Conservation (phyloP, 2,797 vertebrate genomes). For the Syngnathus acus region DNA sequence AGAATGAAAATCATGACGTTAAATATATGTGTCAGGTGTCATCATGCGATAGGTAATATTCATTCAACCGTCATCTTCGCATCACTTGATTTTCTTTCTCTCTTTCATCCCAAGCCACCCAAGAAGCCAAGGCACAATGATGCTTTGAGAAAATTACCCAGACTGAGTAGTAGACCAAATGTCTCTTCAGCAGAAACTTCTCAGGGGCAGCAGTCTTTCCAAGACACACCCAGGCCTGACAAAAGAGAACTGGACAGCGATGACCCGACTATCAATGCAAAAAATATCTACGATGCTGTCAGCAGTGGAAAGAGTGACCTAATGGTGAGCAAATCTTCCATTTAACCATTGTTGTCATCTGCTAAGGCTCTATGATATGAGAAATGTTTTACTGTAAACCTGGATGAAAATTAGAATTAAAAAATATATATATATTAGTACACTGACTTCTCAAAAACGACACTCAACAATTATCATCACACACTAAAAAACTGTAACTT, state of each 20-base stretch:
- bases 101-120: slow-evolving; percentile 57
- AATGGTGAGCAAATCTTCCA: slow-evolving; percentile 67
- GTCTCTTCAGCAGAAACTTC: slow-evolving; percentile 15
- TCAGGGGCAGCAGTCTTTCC: slow-evolving; percentile 20
- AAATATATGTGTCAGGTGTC: background rate
- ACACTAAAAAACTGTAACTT: background rate
- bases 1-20: too few species aligned
- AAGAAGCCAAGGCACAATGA: slow-evolving; percentile 53
- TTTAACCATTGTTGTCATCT: slow-evolving; percentile 7
- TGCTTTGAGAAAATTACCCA: slow-evolving; percentile 30
- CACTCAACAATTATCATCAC: too few species aligned
- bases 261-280: slow-evolving; percentile 36
- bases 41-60: slow-evolving; percentile 9
- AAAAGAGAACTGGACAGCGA: slow-evolving; percentile 2
- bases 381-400: too few species aligned
- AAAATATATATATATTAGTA: too few species aligned
- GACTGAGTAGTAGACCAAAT: slow-evolving; percentile 11
- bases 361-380: background rate
- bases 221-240: slow-evolving; percentile 17
- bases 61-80: slow-evolving; percentile 28
- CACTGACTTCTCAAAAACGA: too few species aligned
- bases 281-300: slow-evolving; percentile 76
- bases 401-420: too few species aligned
- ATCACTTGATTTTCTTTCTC: slow-evolving; percentile 30
- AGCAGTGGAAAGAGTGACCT: slow-evolving; percentile 69